Evolutionary conservation across 2,888 invertebrate genomes (phyloP), one percentile per base, ranked within the genome.

Genomic region (Nematopogon swammerdamellus): DNA sequence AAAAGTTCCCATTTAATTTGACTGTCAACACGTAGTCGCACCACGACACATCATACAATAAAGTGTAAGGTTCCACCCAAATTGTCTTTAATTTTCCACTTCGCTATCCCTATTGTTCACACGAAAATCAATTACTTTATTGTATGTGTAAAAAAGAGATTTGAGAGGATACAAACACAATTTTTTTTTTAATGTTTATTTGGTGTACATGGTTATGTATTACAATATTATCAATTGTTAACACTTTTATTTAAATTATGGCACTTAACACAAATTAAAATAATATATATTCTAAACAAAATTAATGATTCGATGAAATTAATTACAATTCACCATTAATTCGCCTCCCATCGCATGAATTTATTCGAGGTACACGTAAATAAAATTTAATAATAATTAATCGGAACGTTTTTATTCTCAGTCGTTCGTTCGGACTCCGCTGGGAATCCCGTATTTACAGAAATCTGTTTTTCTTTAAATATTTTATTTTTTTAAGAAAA

Each of bases 141-240:
- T n/a, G n/a, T n/a, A n/a, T n/a, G n/a, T n/a, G n/a, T n/a, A 25
- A 25, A 25, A 25, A 6, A 4, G 5, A 25, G 25, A 6, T 25
- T 25, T 25, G 25, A 25, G 4, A 25, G 8, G 8, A 43, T 16
- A 69, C 54, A 62, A 48, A 74, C 74, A 74, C 65, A 61, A 65
- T 54, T 49, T 65, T 49, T 63, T 68, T 69, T 67, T 67, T 59
- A 65, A 36, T 14, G 70, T 70, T 70, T 76, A 72, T 74, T 77
- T 76, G 75, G 76, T 79, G 76, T 79, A 77, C 72, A 79, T 75
- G 75, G 76, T 77, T 79, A 77, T 71, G 76, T 72, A 70, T 74
- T 75, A 74, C 65, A 73, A 72, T 73, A 72, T 49, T 72, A 73
- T 75, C 70, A 65, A 71, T 73, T 75, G 75, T 77, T 79, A 77